Evolutionary conservation across 2,113 vertebrate genomes (phyloP).

Genomic region (Cyanoliseus patagonus): DNA sequence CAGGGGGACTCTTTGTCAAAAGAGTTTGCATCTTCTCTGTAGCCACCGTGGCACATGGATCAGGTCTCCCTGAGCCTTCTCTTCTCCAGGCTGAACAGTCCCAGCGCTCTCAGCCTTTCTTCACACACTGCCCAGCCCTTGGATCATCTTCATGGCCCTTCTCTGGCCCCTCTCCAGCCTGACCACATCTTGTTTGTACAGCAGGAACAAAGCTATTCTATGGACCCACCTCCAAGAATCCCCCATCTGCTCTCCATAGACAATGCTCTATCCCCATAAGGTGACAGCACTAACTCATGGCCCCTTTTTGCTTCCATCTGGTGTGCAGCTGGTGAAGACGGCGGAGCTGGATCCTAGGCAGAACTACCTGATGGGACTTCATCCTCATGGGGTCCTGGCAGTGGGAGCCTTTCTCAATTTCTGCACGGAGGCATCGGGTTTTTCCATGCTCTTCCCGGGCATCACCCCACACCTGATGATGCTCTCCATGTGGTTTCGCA

Average conservation of each 20-base stretch:
- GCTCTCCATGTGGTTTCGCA: conserved; percentile 88
- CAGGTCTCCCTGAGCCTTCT: background rate
- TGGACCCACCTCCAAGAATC: background rate
- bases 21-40: background rate
- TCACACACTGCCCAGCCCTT: background rate
- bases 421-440: conserved; percentile 84
- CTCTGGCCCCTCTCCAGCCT: background rate
- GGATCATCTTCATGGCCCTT: background rate
- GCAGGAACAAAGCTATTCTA: background rate
- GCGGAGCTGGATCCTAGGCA: conserved; percentile 83
- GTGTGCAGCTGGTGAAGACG: conserved; percentile 87
- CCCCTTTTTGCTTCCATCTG: background rate
- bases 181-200: background rate
- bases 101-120: background rate
- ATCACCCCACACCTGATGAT: conserved; percentile 84
- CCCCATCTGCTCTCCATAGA: background rate
- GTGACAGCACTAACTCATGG: background rate
- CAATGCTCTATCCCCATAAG: no score
- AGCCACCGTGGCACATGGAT: background rate
- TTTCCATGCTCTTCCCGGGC: conserved; percentile 82
- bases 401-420: conserved; percentile 88
- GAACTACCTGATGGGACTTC: conserved; percentile 91
- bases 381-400: conserved; percentile 90
- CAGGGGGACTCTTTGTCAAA: no score
- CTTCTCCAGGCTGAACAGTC: background rate